Evolutionary conservation across 2,797 vertebrate genomes (phyloP), one percentile per base, ranked within the genome.

Genomic region (Lepus oiostolus): DNA sequence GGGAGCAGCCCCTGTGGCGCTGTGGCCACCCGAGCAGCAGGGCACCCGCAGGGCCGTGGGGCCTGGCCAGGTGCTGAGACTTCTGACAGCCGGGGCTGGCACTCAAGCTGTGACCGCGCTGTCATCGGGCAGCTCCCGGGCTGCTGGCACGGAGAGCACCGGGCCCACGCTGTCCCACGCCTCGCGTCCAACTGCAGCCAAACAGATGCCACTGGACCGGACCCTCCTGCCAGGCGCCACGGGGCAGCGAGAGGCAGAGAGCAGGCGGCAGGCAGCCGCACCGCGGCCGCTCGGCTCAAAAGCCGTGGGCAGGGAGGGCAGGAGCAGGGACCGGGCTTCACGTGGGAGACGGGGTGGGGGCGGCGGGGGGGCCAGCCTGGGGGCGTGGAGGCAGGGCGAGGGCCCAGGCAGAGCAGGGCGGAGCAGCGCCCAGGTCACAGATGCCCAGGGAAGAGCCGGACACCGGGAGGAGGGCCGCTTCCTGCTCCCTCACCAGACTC

Each of bases 1-100:
- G 54, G 4, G 42, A 21, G 42, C 30, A 2, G 17, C 26, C 1
- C 52, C 52, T 26, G 50, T 0, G 10, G 1, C 0, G 9, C 60
- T 1, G 1, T 2, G 58, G 35, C 63, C 84, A 28, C 58, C 32
- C 14, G 30, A 21, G 52, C 24, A 7, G 80, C 10, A 0, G 35
- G 30, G 52, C 24, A 1, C 16, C 54, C 0, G 5, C 0, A 0
- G 28, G 54, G 22, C 11, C 0, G 1, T 9, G 0, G 9, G 9
- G 21, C n/a, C 28, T 1, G 0, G 8, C 26, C 38, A 0, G 35
- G 1, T 9, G 0, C 6, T 0, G 24, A 47, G 35, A 0, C 32
- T 32, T 24, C 67, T 16, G 74, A 28, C 62, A 26, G 58, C 50
- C 7, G 1, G 12, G 38, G 58, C 11, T 0, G 52, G 26, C 9